Evolutionary conservation across 2,888 invertebrate species (phyloP), one percentile per base, ranked within the genome.

Genomic region (Trisateles emortualis): DNA sequence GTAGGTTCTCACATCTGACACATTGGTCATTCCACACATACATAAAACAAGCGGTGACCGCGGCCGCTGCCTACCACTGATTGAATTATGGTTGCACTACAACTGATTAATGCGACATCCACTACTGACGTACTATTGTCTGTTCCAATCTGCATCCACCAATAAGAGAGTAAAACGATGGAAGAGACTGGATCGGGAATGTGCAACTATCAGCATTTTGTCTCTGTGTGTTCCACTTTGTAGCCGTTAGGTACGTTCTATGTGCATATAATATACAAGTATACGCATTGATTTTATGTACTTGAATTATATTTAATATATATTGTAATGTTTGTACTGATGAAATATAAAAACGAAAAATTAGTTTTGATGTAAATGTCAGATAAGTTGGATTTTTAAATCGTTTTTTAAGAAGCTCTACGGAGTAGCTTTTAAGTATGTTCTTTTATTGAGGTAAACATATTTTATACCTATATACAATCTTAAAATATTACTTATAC

Each of bases 91-190:
- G 92, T 84, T 83, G 84, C 83, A 85, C 87, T 86, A 85, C 83
- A 80, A 72, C 92, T 90, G 93, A 93, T 93, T 92, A 93, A 93
- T 93, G 93, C 90, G 92, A 87, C 88, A 86, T 86, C 86, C 79
- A 81, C 79, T 78, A 71, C 84, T 89, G 91, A 91, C 88, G 89
- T 82, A 87, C 90, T 87, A 91, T 92, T 92, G 91, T 92, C 85
- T 85, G 84, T 71, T 74, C 76, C 79, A 78, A 90, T 92, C 90
- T 90, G 90, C 92, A 92, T 90, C 86, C 76, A 69, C 77, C 79
- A 85, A 86, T 81, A 87, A 79, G 79, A 81, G 78, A 81, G 76
- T 77, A 82, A 71, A 71, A 71, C 67, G 61, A 69, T 68, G 52
- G 51, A 14, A 52, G 55, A 50, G 42, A 60, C 72, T 61, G 72